Evolutionary conservation across 1,140 invertebrate species (phyloP), one percentile per base, ranked within the genome.

Genomic region (Calosoma granatense): DNA sequence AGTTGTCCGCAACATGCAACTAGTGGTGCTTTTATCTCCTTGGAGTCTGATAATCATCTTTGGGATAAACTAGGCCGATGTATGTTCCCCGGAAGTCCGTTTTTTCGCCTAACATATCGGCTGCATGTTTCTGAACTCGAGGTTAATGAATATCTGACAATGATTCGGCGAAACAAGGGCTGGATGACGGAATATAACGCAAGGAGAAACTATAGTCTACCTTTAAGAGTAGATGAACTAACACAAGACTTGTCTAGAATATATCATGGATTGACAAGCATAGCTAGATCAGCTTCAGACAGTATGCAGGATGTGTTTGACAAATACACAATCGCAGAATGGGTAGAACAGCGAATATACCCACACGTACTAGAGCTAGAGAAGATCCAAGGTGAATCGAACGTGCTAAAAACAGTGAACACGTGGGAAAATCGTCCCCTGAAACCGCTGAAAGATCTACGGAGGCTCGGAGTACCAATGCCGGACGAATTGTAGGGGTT

Each of bases 121-220:
- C 62, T 81, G 6, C 69, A 71, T 23, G 71, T 74, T 20, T 71
- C 76, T 4, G 68, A 78, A 60, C 67, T 66, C 41, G 79, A 77
- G 61, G 63, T 72, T 3, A 54, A 59, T n/a, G 20, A 61, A 20
- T 71, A 70, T 61, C 52, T 74, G 39, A 61, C 66, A 20, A 60
- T 68, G 23, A 62, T 67, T 2, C 56, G 63, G 0, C 64, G 65
- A 6, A 63, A 68, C 9, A 68, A 67, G 54, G 74, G 83, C 17
- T 90, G 87, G 87, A 70, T 88, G 57, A 87, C 84, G 1, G 76
- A 83, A 9, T 90, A 88, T 63, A 89, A 88, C 64, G 72, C 87
- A 1, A 76, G 83, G 12, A 78, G 84, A 59, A 83, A 82, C 58
- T 88, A 83, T 60, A 82, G 84, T 0, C 84, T 78, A 58, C 84